Evolutionary conservation across 2,888 invertebrate genomes (phyloP).

Genomic region (Oligia fasciuncula): DNA sequence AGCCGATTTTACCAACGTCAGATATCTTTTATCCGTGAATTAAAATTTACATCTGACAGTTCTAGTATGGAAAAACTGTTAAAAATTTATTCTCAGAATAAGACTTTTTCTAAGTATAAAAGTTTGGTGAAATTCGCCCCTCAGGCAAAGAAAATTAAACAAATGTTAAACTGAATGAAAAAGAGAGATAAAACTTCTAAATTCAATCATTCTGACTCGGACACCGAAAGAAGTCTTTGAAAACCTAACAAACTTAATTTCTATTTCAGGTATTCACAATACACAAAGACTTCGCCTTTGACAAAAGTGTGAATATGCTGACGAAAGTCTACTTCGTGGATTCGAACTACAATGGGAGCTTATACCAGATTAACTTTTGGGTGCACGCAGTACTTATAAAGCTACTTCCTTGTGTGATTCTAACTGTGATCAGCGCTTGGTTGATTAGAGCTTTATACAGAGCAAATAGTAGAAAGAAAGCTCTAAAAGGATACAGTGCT

Average conservation of each 20-base stretch:
- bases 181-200: background rate
- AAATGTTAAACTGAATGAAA: background rate
- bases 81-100: no score
- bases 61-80: no score
- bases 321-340: conserved; percentile 87
- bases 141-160: no score
- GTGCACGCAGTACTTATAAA: conserved; percentile 95
- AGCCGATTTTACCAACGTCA: no score
- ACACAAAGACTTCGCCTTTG: conserved; percentile 78
- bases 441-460: conserved; percentile 93
- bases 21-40: no score
- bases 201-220: background rate
- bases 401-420: conserved; percentile 93
- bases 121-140: no score
- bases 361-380: conserved; percentile 94
- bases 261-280: conserved; percentile 85
- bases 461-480: conserved; percentile 92
- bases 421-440: conserved; percentile 94
- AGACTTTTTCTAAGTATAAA: no score
- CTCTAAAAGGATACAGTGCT: conserved; percentile 88
- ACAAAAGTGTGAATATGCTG: conserved; percentile 77
- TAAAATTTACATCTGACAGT: no score
- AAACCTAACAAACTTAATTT: conserved; percentile 37
- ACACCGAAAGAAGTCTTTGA: background rate
- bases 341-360: conserved; percentile 89